Evolutionary conservation across 2,888 invertebrate species (phyloP).

Genomic region (Steinernema scapterisci): DNA sequence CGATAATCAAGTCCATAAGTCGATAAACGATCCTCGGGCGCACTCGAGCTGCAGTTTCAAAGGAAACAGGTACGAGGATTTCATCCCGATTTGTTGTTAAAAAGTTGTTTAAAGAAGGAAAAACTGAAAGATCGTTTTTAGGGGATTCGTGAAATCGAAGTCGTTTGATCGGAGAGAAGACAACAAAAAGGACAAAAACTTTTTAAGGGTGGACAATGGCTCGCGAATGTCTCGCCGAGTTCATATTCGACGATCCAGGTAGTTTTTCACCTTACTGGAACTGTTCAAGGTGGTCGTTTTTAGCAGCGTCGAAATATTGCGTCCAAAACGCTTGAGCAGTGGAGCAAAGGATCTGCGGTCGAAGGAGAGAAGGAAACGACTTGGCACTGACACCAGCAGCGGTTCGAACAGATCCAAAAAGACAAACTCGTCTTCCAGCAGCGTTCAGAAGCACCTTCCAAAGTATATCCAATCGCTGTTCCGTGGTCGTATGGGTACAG

Average conservation of each 20-base stretch:
- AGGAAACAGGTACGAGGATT: constrained; percentile 48
- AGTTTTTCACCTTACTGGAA: not conserved
- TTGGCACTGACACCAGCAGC: constrained; percentile 65
- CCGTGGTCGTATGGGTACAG: constrained; percentile 65
- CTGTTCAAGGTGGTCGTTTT: constrained; percentile 26
- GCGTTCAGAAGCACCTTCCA: constrained; percentile 64
- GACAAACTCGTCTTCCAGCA: constrained; percentile 62
- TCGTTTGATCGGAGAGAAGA: constrained; percentile 60
- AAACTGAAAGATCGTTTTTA: constrained; percentile 15
- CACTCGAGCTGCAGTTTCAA: constrained; percentile 61
- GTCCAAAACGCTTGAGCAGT: constrained; percentile 64
- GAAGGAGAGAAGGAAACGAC: constrained; percentile 62
- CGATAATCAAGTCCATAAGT: constrained; percentile 46
- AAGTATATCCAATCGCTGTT: constrained; percentile 66
- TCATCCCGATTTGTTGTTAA: too few species aligned
- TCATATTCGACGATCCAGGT: constrained; percentile 63
- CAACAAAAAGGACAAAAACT: constrained; percentile 55
- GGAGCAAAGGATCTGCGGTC: constrained; percentile 65
- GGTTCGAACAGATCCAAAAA: constrained; percentile 66
- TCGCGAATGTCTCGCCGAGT: constrained; percentile 61
- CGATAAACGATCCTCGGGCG: constrained; percentile 51
- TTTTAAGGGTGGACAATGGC: constrained; percentile 62
- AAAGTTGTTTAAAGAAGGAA: not conserved
- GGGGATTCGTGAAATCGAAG: constrained; percentile 61
- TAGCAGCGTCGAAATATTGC: constrained; percentile 65